Evolutionary conservation across 2,888 invertebrate species (phyloP), one percentile per base, ranked within the genome.

Genomic region (Cartodere bifasciata): DNA sequence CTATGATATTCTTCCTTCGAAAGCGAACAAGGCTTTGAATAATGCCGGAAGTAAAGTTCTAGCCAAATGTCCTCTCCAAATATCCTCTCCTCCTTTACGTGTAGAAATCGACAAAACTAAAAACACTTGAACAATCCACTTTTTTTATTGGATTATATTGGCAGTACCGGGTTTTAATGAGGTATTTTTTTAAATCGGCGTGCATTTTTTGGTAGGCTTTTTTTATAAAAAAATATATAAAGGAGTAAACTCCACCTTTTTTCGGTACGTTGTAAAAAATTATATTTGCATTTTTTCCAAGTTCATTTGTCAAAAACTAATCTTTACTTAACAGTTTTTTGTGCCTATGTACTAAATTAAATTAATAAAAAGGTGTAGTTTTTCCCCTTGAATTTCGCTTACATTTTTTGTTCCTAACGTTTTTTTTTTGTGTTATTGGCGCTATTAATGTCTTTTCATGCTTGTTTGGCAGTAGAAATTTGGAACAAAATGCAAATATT

Each of bases 1-100:
- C 28, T 62, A 61, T 24, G 68, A 70, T 28, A 62, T 68, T 27
- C 40, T 71, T 16, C 71, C 72, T 3, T 72, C 72, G 1, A 66
- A 68, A 44, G 66, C 71, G 2, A 70, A 72, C 45, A 66, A 65
- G 2, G 50, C 48, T 23, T 37, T 53, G 29, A 46, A 62, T 44
- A 52, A 49, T 41, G 44, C 52, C 3, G 54, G 55, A 15, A 54
- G 50, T 36, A 53, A 68, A 6, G 60, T 69, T 44, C 63, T 67
- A 13, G 72, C 70, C 1, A 64, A 70, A 28, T 77, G 76, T 53
- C 76, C 76, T 0, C 61, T 73, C 32, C 68, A 74, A n/a, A n/a
- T n/a, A n/a, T n/a, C n/a, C n/a, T n/a, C n/a, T n/a, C n/a, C n/a
- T n/a, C n/a, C n/a, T n/a, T n/a, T n/a, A n/a, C n/a, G n/a, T n/a